phyloP scores from a whole-genome alignment of 1,140 invertebrate genomes.

The Acyrthosiphon pisum region DNA sequence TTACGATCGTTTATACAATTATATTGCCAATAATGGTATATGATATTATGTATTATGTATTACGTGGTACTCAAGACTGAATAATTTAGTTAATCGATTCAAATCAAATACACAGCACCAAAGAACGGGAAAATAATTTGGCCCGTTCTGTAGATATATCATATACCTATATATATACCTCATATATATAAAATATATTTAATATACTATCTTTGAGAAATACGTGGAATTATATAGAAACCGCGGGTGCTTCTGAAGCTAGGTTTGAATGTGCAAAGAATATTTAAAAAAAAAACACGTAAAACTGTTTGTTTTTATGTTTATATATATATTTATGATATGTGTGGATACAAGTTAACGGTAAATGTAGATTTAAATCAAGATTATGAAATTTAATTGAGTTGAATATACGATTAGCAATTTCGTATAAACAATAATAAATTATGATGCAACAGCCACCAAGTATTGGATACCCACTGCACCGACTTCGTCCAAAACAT shows the following conservation, averaged over 20 bases:
- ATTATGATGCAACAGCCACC: not conserved
- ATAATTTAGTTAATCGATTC: not conserved
- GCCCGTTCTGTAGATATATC: not conserved
- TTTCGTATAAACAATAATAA: not conserved
- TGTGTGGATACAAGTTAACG: not conserved
- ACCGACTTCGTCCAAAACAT: not conserved
- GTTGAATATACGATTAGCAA: slow-evolving; percentile 23
- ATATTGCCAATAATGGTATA: not conserved
- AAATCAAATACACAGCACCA: not conserved
- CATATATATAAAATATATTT: not conserved
- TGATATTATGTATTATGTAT: not conserved
- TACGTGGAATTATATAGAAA: not conserved
- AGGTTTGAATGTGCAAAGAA: not conserved
- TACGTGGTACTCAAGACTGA: too few species aligned
- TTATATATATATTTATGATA: not conserved
- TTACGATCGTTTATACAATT: not conserved
- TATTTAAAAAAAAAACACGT: not conserved
- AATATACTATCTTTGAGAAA: not conserved
- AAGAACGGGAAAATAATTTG: not conserved
- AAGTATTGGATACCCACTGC: not conserved
- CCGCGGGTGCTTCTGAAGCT: not conserved
- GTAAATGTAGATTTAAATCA: slow-evolving; percentile 8
- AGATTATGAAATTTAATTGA: slow-evolving; percentile 39
- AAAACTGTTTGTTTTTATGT: not conserved
- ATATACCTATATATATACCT: too few species aligned